A percentile compares a stretch with the other conserved stretches of the same genome.
phyloP scores from a whole-genome alignment of 2,797 vertebrate species.

The Pantherophis vulpinus region DNA sequence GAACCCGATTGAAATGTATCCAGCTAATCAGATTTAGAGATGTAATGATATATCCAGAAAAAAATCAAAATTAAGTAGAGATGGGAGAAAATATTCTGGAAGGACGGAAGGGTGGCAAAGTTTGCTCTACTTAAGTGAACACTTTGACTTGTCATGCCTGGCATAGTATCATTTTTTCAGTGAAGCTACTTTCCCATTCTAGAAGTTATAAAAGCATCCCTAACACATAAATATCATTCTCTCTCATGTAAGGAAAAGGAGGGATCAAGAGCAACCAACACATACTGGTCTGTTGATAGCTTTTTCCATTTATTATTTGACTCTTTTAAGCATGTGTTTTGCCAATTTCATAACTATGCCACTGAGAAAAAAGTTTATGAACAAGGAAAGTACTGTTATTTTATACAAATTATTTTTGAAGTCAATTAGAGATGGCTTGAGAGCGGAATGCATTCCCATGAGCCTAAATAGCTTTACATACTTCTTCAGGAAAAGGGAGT shows the following conservation, averaged over 20 bases:
- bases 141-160: neutral
- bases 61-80: neutral
- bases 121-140: neutral
- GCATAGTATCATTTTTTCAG: neutral
- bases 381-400: neutral
- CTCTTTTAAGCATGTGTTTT: neutral
- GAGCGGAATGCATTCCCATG: neutral
- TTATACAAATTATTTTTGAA: neutral
- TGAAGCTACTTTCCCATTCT: neutral
- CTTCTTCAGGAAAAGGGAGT: constrained; percentile 18
- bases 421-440: neutral
- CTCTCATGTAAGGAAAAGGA: neutral
- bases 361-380: fast-evolving
- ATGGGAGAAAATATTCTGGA: neutral
- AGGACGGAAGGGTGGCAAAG: neutral
- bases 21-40: neutral
- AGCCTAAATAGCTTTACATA: neutral
- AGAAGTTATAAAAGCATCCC: neutral
- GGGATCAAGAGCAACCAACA: neutral
- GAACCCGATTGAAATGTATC: neutral
- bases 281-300: neutral
- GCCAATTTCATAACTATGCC: constrained; percentile 15
- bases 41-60: neutral
- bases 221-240: neutral
- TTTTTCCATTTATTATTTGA: neutral